Evolutionary conservation across 2,797 vertebrate genomes (phyloP).

Genomic region (Todus mexicanus): DNA sequence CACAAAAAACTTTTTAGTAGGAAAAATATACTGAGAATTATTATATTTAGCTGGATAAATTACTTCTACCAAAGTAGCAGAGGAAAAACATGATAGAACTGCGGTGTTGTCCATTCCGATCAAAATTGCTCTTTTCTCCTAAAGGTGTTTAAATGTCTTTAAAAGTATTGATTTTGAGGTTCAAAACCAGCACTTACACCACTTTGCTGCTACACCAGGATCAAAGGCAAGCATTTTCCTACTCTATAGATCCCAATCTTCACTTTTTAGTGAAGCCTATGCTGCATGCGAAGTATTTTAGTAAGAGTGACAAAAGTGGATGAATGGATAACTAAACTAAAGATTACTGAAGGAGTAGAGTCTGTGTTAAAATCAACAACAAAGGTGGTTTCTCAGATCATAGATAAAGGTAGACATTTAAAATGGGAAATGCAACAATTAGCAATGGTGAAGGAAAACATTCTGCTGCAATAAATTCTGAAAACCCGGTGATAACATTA

Average conservation of each 20-base stretch:
- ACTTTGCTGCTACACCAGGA: not conserved
- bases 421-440: not conserved
- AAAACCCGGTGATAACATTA: not conserved
- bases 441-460: not conserved
- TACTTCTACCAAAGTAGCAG: not conserved
- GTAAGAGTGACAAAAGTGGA: not conserved
- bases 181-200: not conserved
- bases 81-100: not conserved
- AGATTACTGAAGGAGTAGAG: not conserved
- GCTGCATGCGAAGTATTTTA: not conserved
- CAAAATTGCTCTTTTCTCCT: not conserved
- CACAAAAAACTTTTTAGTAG: not conserved
- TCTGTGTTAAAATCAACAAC: not conserved
- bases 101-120: not conserved
- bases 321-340: not conserved
- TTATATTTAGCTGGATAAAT: not conserved
- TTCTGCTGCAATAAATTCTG: not conserved
- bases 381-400: not conserved
- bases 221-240: not conserved
- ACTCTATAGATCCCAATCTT: not conserved
- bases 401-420: not conserved
- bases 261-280: not conserved
- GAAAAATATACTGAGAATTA: not conserved
- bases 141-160: not conserved
- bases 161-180: not conserved